These are phyloP conservation scores for Patella caerulea DNA, from an alignment of 2,888 invertebrate species.

Conservation along the genomic window DNA sequence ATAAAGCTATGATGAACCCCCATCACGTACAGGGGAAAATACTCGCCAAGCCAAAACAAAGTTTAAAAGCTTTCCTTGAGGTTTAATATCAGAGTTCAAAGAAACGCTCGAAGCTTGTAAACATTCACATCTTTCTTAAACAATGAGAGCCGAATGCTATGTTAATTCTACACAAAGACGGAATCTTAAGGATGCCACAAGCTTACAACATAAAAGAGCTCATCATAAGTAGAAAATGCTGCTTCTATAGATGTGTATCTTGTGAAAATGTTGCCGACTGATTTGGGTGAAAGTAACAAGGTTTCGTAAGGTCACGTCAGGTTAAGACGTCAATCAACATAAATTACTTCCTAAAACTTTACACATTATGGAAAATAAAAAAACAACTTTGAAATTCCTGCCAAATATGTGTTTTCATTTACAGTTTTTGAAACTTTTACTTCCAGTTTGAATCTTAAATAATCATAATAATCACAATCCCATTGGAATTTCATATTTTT, in stretches of 20 bases:
- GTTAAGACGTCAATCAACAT: too few relatives aligned
- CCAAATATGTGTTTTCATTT: too few relatives aligned
- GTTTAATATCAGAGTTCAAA: slow-evolving; percentile 18
- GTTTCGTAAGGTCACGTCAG: too few relatives aligned
- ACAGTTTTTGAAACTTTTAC: too few relatives aligned
- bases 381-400: too few relatives aligned
- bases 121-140: slow-evolving; percentile 6
- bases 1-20: slow-evolving; percentile 2
- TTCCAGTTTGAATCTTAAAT: too few relatives aligned
- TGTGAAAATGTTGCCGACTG: too few relatives aligned
- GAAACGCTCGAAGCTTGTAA: slow-evolving; percentile 13
- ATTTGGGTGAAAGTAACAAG: too few relatives aligned
- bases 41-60: slow-evolving; percentile 18
- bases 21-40: slow-evolving; percentile 9
- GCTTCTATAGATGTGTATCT: background rate
- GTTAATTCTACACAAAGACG: slow-evolving; percentile 11
- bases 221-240: slow-evolving; percentile 3
- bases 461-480: too few relatives aligned
- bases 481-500: too few relatives aligned
- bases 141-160: slow-evolving; percentile 16
- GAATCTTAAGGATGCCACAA: slow-evolving; percentile 12
- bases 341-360: too few relatives aligned
- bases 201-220: slow-evolving; percentile 13
- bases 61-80: slow-evolving; percentile 16
- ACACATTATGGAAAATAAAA: too few relatives aligned